Base-by-base conservation (phyloP, 2,888 invertebrate genomes). In the Drosophila pegasa region DNA sequence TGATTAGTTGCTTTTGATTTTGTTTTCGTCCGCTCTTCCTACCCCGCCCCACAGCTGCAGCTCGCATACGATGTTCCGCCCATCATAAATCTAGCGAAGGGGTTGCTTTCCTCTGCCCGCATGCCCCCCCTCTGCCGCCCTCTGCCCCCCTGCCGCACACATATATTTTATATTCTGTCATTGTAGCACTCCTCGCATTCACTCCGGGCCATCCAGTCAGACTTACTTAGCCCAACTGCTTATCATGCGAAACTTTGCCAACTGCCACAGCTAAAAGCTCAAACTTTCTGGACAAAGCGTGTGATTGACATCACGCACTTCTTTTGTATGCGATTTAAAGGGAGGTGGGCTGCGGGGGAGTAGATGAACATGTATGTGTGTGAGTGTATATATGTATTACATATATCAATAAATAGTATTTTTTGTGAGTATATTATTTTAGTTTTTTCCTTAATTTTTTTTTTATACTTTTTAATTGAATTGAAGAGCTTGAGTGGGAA, bases 1-100 rank as follows among this genome's bases (percentile, higher is more conserved):
- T 91, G 89, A 91, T 90, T 86, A 90, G 89, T 90, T 84, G 85
- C 75, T 84, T 83, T 76, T 78, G 74, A 78, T 66, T 77, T 71
- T 58, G 48, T 73, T 71, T 47, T 72, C 62, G 52, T 58, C 45
- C 41, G 56, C 58, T 59, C 43, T 43, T 59, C 59, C 33, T 35
- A 12, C 3, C 27, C 27, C 45, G 45, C 29, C 31, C 43, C 35
- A 20, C 35, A 20, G 20, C 63, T 25, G 35, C 50, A 43, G 38
- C 50, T 29, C 45, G 16, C 22, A 51, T 51, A 35, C 50, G 35
- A 47, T n/a, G n/a, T 27, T 67, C 75, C 80, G 86, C 83, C 80
- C 79, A 83, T 83, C 88, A 88, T 82, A 82, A 88, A 82, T 82
- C 85, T 80, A 67, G 78, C 56, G 25, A 66, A 88, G 84, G 87